Base-by-base conservation (phyloP, 2,888 invertebrate species). In the Elegia similella region DNA sequence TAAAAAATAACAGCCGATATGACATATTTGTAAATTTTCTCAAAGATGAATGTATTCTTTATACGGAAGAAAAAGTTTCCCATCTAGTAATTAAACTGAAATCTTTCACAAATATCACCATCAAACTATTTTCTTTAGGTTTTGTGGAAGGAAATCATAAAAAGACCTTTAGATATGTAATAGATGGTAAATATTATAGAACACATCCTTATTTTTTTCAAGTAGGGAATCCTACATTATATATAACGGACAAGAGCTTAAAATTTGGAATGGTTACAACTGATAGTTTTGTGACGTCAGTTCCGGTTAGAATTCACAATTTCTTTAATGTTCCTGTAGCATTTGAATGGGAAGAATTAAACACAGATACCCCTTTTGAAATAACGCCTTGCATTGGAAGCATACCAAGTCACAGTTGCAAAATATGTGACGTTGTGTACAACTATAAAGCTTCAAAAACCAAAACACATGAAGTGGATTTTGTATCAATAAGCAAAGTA, bases 191-290 rank as follows among this genome's bases (percentile, higher is more conserved):
- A 61, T 89, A 75, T 65, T 60, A 59, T 56, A 75, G 81, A 60
- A 76, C 77, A 68, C 86, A 89, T 66, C 67, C 73, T 16, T 90
- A 87, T 62, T 66, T 55, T 30, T 67, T 87, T 58, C 69, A 80
- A 69, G 81, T 84, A 6, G 78, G 74, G 42, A 76, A 76, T 60
- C 82, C 90, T 8, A 67, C 68, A 48, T 69, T 90, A 56, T 72
- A 73, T 63, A 52, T 87, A 58, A 66, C 66, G 59, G 89, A 90
- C 2, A 83, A 76, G 64, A 65, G 47, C 58, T 67, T 89, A 44
- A 91, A 88, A 62, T 90, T 90, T 68, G 91, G 91, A n/a, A 90
- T 90, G 90, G 82, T 84, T 7, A 84, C 85, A 13, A 76, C 75
- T 50, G 91, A 91, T 64, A 73, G 67, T 63, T 90, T 88, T 62